Conservation (phyloP, 2,888 invertebrate genomes). For the Sarcophaga caerulescens region DNA sequence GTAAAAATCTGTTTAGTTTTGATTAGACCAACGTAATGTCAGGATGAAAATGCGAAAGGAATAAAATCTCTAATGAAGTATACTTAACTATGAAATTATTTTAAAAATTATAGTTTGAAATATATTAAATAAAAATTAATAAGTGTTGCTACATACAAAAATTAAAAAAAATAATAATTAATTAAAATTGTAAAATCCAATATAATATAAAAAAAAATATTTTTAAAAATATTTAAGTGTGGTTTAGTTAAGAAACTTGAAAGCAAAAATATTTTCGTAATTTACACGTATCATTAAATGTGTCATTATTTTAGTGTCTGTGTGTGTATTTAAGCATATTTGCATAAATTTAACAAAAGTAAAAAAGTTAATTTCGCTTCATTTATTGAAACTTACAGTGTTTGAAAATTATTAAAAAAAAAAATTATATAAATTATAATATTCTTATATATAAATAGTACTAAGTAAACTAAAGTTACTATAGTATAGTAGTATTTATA, state of each 20-base stretch:
- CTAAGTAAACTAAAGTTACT: too few relatives aligned
- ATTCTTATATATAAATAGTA: background rate
- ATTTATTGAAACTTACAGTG: background rate
- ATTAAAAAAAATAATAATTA: too few relatives aligned
- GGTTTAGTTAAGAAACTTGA: background rate
- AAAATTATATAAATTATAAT: background rate
- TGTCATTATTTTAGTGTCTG: background rate
- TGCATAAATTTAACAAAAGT: slow-evolving; percentile 9
- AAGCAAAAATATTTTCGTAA: background rate
- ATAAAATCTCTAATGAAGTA: background rate
- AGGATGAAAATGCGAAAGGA: slow-evolving; percentile 16
- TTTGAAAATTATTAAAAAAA: background rate
- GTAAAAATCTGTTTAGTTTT: slow-evolving; percentile 52
- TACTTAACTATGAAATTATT: background rate
- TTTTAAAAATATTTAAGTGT: background rate
- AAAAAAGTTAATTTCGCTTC: background rate
- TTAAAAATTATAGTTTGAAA: background rate
- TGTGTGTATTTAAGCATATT: background rate
- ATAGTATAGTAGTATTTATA: too few relatives aligned
- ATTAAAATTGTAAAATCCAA: background rate
- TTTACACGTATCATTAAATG: background rate
- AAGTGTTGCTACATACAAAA: background rate
- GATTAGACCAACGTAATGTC: slow-evolving; percentile 48
- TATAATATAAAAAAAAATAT: background rate
- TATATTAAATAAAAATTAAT: background rate